Percentiles rank a stretch among this genome's conserved stretches.
These are phyloP conservation scores for Parapsyche elsis DNA, from an alignment of 1,140 invertebrate genomes.

Conservation along the genomic window DNA sequence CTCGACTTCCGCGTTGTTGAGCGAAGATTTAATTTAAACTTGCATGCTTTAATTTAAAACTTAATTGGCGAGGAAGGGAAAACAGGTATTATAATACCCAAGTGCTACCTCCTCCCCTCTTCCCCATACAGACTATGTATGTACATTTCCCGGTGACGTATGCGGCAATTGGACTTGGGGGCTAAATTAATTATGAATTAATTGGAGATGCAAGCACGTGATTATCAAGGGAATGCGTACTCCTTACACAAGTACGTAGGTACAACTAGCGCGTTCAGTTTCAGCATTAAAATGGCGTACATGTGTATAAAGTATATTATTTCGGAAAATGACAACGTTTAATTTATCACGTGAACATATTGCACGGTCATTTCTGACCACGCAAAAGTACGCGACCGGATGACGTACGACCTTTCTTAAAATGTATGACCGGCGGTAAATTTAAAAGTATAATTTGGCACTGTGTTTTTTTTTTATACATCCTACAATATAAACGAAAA, in stretches of 20 bases:
- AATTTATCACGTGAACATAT: conserved; percentile 30
- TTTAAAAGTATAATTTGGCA: conserved; percentile 24
- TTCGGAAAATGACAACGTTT: background rate
- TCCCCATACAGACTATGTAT: too few species aligned
- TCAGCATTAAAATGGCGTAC: too few species aligned
- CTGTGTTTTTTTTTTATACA: background rate
- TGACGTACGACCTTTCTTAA: conserved; percentile 27
- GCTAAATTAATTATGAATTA: conserved; percentile 12
- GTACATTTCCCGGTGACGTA: background rate
- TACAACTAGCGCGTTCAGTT: too few species aligned
- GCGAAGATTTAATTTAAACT: conserved; percentile 36
- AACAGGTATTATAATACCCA: background rate
- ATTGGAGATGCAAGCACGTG: conserved; percentile 20
- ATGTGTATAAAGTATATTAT: background rate
- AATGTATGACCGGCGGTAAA: background rate
- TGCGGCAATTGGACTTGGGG: conserved; percentile 15
- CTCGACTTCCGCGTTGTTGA: background rate
- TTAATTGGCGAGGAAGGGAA: conserved; percentile 12
- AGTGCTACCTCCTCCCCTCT: background rate
- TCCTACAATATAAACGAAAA: background rate
- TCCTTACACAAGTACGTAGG: too few species aligned
- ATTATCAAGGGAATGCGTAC: background rate
- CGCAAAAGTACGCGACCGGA: background rate
- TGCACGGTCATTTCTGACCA: conserved; percentile 23
- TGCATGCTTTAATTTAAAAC: conserved; percentile 36